Percentiles rank a stretch among this genome's conserved stretches.
These are phyloP conservation scores for Pocillopora grandis DNA, from an alignment of 92 coral and sea anemone genomes.

Conservation along the genomic window DNA sequence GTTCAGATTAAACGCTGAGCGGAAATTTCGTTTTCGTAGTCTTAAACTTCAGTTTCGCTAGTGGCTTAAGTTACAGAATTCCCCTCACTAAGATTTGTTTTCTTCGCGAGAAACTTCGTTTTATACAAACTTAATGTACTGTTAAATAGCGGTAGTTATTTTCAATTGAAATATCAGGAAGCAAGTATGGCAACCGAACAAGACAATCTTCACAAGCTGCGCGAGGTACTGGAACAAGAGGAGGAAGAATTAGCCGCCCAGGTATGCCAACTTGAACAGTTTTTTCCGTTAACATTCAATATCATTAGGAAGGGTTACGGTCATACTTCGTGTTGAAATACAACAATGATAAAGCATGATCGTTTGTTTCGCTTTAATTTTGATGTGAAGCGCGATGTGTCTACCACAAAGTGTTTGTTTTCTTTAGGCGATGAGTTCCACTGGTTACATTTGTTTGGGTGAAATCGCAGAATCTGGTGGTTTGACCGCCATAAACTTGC, in stretches of 20 bases:
- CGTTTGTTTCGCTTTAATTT: too few relatives aligned
- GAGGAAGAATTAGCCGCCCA: conserved; percentile 52
- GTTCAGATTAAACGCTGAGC: background rate
- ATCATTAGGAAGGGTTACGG: background rate
- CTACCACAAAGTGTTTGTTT: too few relatives aligned
- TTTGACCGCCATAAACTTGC: too few relatives aligned
- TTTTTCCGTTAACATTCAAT: background rate
- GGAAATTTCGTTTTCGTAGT: background rate
- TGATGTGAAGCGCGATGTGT: too few relatives aligned
- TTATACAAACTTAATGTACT: background rate
- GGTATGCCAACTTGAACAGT: conserved; percentile 19
- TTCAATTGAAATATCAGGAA: conserved; percentile 35
- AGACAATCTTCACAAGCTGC: conserved; percentile 66
- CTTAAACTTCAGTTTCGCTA: background rate
- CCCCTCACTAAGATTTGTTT: background rate
- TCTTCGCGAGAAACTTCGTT: background rate
- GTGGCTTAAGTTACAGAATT: background rate
- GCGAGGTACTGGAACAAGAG: conserved; percentile 65
- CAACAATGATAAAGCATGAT: too few relatives aligned
- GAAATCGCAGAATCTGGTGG: too few relatives aligned
- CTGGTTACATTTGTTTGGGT: too few relatives aligned
- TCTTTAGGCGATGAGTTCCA: too few relatives aligned
- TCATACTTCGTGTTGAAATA: background rate
- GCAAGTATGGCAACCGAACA: conserved; percentile 59
- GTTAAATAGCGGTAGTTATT: background rate